phyloP scores from a whole-genome alignment of 1,140 invertebrate species.

The Brachionus asplanchnoidis region DNA sequence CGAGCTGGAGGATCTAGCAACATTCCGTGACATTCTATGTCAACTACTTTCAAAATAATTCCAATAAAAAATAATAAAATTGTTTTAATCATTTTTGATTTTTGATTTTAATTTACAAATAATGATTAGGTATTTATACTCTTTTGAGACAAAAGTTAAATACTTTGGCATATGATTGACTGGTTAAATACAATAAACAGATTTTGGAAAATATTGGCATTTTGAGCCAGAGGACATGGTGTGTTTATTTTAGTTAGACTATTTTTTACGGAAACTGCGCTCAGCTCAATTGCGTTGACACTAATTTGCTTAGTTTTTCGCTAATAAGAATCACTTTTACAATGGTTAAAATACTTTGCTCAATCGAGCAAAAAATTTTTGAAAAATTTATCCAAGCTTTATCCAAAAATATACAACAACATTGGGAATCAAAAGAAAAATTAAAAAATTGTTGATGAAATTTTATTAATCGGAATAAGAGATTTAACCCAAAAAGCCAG shows the following conservation, averaged over 20 bases:
- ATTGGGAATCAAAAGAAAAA: background rate
- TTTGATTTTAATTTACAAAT: background rate
- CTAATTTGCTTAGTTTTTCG: background rate
- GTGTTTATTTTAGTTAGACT: background rate
- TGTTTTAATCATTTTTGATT: background rate
- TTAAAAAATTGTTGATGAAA: background rate
- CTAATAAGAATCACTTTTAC: background rate
- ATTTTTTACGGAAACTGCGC: background rate
- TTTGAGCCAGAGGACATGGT: background rate
- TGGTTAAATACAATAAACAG: background rate
- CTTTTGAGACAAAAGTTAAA: background rate
- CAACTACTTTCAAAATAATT: background rate
- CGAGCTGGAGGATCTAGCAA: constrained; percentile 29
- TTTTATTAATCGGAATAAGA: background rate
- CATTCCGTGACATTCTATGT: constrained; percentile 26
- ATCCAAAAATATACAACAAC: background rate
- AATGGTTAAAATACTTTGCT: background rate
- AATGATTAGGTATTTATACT: background rate
- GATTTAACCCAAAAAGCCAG: constrained; percentile 9
- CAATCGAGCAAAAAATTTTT: background rate
- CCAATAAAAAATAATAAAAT: background rate
- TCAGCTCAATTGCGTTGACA: background rate
- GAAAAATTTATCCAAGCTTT: background rate
- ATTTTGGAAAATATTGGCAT: background rate
- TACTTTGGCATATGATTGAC: background rate